Evolutionary conservation across 2,888 invertebrate genomes (phyloP), one percentile per base, ranked within the genome.

Genomic region (Oegoconia quadripuncta): DNA sequence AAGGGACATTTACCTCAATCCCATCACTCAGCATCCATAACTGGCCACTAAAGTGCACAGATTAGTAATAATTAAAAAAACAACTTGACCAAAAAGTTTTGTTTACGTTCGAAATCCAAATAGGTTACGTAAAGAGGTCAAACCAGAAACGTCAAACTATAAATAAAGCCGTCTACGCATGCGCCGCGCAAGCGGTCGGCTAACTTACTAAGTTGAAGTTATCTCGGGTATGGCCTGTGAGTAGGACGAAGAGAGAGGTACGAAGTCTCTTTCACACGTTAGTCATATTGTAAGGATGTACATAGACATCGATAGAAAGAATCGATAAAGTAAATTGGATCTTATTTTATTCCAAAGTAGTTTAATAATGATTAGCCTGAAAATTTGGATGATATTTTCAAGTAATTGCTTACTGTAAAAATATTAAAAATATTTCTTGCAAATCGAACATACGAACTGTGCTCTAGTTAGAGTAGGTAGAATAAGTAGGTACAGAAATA

Each of bases 191-290:
- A 51, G 60, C 62, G 60, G 55, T 59, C 67, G 57, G 62, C 54
- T 64, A 53, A 61, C 73, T 77, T 63, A 80, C 76, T 78, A 72
- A 45, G 29, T 36, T 36, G 17, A 65, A 70, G 58, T 72, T 65
- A 75, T 74, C 74, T 76, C 60, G 42, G 34, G 52, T 51, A 53
- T 42, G 46, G 52, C 38, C 52, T 48, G 60, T 52, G 62, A 63
- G 64, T 61, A 65, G 66, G 50, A 53, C 35, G 39, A 39, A 42
- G 36, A 52, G 63, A 58, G 64, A 60, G 61, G 59, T 52, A 55
- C 49, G 44, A 46, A 46, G 47, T 74, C 76, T 77, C 78, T 77
- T 70, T 78, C 75, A 68, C 74, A 64, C 73, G 48, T 49, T 57
- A 45, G 41, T 41, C 43, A 45, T 42, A 28, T 9, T 15, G 7